A percentile compares a stretch with the other conserved stretches of the same genome.
phyloP scores from a whole-genome alignment of 2,113 vertebrate genomes.

The Gallinago paraguaiae region DNA sequence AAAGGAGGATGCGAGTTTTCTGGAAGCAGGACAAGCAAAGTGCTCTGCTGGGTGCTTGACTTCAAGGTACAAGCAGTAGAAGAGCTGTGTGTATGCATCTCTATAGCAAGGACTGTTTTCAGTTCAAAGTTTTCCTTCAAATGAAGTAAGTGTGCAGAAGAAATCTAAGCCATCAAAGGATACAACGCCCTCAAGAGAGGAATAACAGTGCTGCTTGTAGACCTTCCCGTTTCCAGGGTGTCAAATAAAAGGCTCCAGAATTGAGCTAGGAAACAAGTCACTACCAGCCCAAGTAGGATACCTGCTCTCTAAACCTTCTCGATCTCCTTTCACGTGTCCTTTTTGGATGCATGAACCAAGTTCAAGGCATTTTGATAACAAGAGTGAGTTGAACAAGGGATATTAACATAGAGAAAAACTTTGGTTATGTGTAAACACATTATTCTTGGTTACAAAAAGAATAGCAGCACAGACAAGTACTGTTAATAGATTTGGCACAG shows the following conservation, averaged over 20 bases:
- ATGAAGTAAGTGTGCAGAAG: background rate
- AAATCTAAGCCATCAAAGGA: background rate
- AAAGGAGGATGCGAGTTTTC: background rate
- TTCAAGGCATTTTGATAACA: background rate
- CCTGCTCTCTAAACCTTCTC: background rate
- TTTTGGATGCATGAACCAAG: background rate
- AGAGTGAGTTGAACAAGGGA: background rate
- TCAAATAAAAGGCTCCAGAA: background rate
- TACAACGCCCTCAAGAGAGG: background rate
- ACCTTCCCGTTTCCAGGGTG: background rate
- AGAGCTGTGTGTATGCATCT: background rate
- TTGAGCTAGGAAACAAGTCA: background rate
- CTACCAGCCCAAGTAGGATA: background rate
- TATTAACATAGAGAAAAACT: background rate
- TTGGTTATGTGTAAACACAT: background rate
- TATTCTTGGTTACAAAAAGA: background rate
- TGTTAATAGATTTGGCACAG: background rate
- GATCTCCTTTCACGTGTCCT: background rate
- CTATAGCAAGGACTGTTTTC: background rate
- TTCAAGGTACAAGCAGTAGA: rapidly evolving
- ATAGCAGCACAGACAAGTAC: background rate
- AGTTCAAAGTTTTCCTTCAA: background rate
- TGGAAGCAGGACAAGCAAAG: background rate
- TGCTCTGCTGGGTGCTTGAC: background rate
- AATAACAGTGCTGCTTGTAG: background rate